Base-by-base conservation (phyloP, 2,888 invertebrate genomes). In the Dolomedes plantarius region DNA sequence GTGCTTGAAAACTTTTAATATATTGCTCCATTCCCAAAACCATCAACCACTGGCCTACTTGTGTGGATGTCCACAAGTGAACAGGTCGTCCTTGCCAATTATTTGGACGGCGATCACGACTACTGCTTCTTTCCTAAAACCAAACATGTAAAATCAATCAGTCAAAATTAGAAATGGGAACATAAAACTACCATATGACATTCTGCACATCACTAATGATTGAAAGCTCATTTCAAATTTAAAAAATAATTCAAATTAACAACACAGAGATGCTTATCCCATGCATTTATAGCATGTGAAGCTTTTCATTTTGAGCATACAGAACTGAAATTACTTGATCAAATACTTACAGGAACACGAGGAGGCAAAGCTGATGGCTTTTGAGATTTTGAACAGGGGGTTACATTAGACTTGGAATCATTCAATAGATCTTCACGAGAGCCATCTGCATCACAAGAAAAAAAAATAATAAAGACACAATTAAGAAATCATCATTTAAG, bases 11-110 rank as follows among this genome's bases (percentile, higher is more conserved):
- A 90, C 96, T 95, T 75, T 95, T 94, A 89, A 96, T 95, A 92
- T 96, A 95, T 79, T 96, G 95, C 91, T 97, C 97, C 90, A 98
- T 92, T 56, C 97, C 93, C 77, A 94, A 91, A 11, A 92, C 96
- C 89, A 96, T 93, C 88, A 98, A 93, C 97, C 98, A 98, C 91
- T 97, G 97, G 92, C 96, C 96, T 76, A 98, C 97, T 95, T 97
- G 91, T 90, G 95, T 94, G 91, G 94, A 95, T 89, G 94, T 94
- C 96, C 96, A 96, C 89, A 95, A 95, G 56, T 93, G 93, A 65
- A 95, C 94, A 19, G 94, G 94, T n/a, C 93, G 93, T 78, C 93
- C 93, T 90, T 94, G 94, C 94, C 94, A 94, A 89, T 94, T 94
- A 56, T 83, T 73, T 56, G 87, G 78, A 75, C 86, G 86, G 79